Conservation (phyloP, 92 coral and sea anemone genomes). For the Epizoanthus ramosus region DNA sequence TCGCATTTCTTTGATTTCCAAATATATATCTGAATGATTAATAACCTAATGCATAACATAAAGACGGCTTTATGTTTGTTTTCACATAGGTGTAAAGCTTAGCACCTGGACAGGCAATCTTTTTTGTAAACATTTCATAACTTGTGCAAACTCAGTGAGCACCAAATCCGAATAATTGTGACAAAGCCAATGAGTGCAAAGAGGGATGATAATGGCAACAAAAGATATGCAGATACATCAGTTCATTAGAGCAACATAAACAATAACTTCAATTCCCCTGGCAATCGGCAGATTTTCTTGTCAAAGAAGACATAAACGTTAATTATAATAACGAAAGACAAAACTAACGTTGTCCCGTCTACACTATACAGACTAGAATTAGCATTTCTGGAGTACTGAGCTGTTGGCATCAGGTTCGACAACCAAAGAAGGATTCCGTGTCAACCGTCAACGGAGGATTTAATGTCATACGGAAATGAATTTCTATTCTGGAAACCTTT, state of each 20-base stretch:
- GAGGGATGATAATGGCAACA: not conserved
- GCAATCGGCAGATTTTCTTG: conserved; percentile 11
- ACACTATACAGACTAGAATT: not conserved
- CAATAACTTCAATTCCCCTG: conserved; percentile 18
- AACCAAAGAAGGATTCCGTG: not conserved
- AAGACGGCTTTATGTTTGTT: too few relatives aligned
- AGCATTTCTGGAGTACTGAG: not conserved
- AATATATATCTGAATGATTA: too few relatives aligned
- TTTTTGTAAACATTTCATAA: conserved; percentile 19
- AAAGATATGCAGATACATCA: not conserved
- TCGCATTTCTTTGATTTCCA: too few relatives aligned
- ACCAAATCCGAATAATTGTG: conserved; percentile 15
- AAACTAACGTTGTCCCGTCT: not conserved
- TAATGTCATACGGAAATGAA: not conserved
- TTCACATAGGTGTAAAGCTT: not conserved
- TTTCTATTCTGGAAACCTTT: not conserved
- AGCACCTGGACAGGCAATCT: not conserved
- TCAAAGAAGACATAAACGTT: conserved; percentile 7
- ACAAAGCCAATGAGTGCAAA: conserved; percentile 14
- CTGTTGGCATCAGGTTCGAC: not conserved
- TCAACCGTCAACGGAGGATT: not conserved
- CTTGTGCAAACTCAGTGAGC: conserved; percentile 13
- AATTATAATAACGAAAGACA: conserved; percentile 22
- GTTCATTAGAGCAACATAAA: conserved; percentile 3
- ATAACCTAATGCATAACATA: too few relatives aligned